Conservation (phyloP, 2,113 vertebrate genomes). For the Mugil cephalus region DNA sequence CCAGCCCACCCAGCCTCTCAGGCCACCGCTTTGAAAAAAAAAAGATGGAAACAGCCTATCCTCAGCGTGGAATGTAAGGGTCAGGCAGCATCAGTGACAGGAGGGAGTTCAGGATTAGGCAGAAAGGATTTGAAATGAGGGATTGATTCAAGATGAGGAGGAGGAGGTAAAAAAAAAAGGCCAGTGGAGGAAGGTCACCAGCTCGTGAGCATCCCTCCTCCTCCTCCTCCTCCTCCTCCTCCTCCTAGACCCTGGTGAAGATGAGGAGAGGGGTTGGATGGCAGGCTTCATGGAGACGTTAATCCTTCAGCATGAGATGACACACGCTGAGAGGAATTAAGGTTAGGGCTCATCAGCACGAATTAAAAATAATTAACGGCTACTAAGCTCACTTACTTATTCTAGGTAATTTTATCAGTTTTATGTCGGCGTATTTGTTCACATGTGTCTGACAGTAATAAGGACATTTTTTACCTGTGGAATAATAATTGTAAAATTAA, state of each 20-base stretch:
- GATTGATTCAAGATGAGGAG: background rate
- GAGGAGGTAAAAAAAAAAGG: background rate
- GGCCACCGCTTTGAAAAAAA: background rate
- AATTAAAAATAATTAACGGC: slow-evolving; percentile 4
- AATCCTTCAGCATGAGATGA: slow-evolving; percentile 51
- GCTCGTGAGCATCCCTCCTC: background rate
- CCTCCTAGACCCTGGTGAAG: background rate
- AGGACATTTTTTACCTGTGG: no score
- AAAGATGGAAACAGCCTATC: slow-evolving; percentile 27
- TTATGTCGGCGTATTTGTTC: no score
- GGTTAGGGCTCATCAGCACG: slow-evolving; percentile 24
- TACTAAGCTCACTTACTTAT: background rate
- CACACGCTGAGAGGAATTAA: slow-evolving; percentile 31
- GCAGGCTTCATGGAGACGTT: slow-evolving; percentile 21
- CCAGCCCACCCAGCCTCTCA: background rate
- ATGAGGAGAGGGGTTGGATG: slow-evolving; percentile 18
- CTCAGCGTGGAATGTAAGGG: slow-evolving; percentile 1
- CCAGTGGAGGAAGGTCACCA: slow-evolving; percentile 6
- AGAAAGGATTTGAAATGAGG: background rate
- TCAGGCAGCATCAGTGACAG: background rate
- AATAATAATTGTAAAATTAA: no score
- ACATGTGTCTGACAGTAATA: no score
- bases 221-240: background rate
- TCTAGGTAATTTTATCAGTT: background rate
- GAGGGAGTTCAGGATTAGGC: slow-evolving; percentile 1